A percentile compares a stretch with the other conserved stretches of the same genome.
Conservation (phyloP, 2,888 invertebrate genomes). For the Schizaphis graminum region DNA sequence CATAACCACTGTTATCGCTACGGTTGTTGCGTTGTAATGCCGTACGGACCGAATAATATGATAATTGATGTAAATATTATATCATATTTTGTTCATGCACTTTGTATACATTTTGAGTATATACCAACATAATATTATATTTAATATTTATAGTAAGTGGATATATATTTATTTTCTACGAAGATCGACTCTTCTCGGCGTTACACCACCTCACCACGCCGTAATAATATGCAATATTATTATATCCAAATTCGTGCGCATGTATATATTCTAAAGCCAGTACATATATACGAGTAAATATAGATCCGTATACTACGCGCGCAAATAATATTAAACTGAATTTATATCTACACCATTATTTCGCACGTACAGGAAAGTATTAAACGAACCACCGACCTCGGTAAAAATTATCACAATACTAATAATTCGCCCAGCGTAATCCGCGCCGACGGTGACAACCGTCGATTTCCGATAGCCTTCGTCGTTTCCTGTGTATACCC, state of each 20-base stretch:
- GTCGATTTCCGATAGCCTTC: constrained; percentile 50
- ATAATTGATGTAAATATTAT: not conserved
- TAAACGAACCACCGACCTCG: not conserved
- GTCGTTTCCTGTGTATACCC: constrained; percentile 30
- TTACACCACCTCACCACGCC: not conserved
- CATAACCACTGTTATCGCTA: not conserved
- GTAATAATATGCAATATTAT: not conserved
- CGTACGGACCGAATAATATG: not conserved
- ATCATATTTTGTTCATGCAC: not conserved
- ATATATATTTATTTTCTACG: not conserved
- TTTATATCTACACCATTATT: not conserved
- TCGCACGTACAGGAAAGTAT: not conserved
- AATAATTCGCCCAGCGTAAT: not conserved
- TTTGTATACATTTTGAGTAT: not conserved
- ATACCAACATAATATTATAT: too few relatives aligned
- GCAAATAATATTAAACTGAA: not conserved
- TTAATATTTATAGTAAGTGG: not conserved
- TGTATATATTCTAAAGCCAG: not conserved
- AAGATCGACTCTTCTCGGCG: not conserved
- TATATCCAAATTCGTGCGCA: not conserved
- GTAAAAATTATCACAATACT: not conserved
- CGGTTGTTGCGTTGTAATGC: not conserved
- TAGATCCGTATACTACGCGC: not conserved
- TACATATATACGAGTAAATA: not conserved
- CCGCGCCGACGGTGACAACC: not conserved